Evolutionary conservation across 2,797 vertebrate genomes (phyloP).

Genomic region (Danio aesculapii): DNA sequence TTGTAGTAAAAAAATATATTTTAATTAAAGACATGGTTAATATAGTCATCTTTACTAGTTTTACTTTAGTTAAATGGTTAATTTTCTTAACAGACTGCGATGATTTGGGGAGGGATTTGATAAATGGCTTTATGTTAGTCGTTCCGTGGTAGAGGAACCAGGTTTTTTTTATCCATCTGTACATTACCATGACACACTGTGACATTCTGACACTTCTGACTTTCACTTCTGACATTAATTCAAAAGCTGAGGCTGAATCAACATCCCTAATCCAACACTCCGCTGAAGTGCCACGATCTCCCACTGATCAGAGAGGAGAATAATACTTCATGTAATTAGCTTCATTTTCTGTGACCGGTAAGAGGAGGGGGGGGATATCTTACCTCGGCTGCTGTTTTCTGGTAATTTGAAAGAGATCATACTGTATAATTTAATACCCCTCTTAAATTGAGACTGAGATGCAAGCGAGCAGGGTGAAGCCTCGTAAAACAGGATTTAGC

Average conservation of each 20-base stretch:
- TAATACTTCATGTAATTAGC: neutral
- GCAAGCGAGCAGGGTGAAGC: neutral
- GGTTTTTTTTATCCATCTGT: neutral
- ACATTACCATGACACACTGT: neutral
- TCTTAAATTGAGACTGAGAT: neutral
- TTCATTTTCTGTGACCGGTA: neutral
- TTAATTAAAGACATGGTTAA: too few species aligned
- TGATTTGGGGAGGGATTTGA: too few species aligned
- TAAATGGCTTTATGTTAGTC: neutral
- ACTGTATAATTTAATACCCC: neutral
- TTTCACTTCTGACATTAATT: neutral
- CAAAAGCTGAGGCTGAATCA: neutral
- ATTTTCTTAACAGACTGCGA: too few species aligned
- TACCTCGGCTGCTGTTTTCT: too few species aligned
- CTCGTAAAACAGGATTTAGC: neutral
- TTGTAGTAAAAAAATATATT: too few species aligned
- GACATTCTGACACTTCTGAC: neutral
- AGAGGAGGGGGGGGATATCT: neutral
- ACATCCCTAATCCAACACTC: neutral
- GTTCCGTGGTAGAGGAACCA: neutral
- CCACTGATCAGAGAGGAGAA: neutral
- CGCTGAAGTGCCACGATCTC: neutral
- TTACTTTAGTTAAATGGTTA: too few species aligned
- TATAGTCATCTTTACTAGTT: too few species aligned
- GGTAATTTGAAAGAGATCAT: neutral